Evolutionary conservation across 2,797 vertebrate genomes (phyloP), one percentile per base, ranked within the genome.

Genomic region (Tapera naevia): DNA sequence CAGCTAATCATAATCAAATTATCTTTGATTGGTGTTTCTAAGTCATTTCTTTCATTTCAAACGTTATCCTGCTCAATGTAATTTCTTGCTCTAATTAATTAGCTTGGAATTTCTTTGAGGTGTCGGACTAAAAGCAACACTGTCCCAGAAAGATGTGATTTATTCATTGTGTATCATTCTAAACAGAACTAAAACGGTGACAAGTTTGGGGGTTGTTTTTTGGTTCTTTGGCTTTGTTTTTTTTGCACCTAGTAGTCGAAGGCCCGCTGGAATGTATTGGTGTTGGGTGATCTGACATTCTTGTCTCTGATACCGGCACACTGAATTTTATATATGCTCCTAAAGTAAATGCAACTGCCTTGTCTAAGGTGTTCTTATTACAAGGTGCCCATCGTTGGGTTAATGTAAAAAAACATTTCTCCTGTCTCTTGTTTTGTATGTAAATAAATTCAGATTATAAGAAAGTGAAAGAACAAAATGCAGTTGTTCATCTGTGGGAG

Each of bases 11-110:
- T 96, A 96, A 93, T 89, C 86, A 96, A 86, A 85, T 95, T 95
- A 94, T 93, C 97, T 96, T 97, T 94, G 95, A 95, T 91, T 95
- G 88, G 84, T 93, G 96, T 97, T 97, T 88, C 82, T 97, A 94
- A 96, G 94, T 93, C 58, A 94, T 87, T 94, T 94, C 78, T 88
- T 88, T 96, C 62, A 96, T 97, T 96, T 90, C 91, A 93, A 97
- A 96, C 17, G 1, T 95, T 95, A 96, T 94, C 91, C 95, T 48
- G 30, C 81, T 95, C 92, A 93, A 39, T 92, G 82, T 96, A 90
- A 95, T 96, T 97, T 97, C 89, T 94, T 95, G 84, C 94, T 97
- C 91, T 96, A 94, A 96, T 96, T 96, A 95, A 97, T 96, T 95
- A 96, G 78, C 90, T 91, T 70, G 80, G 91, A 82, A 93, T 94